Evolutionary conservation across 2,113 vertebrate species (phyloP).

Genomic region (Pedionomus torquatus): DNA sequence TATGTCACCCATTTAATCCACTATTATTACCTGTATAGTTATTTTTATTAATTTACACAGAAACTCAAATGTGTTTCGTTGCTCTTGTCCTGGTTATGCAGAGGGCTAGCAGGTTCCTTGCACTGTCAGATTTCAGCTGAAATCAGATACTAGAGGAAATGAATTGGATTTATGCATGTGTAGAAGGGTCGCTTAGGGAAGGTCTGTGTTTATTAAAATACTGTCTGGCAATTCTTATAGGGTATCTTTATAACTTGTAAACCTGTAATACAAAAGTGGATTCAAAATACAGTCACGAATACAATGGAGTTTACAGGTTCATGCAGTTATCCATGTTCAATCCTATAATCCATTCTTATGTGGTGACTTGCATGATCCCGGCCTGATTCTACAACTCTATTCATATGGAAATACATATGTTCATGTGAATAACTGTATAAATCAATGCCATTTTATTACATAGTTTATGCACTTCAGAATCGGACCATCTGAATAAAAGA

Average conservation of each 20-base stretch:
- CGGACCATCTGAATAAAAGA: not conserved
- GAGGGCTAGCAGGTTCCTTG: not conserved
- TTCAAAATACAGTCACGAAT: constrained; percentile 4
- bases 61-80: not conserved
- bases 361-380: not conserved
- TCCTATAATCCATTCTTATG: not conserved
- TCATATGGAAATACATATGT: not conserved
- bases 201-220: constrained; percentile 16
- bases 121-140: not conserved
- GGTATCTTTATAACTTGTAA: not conserved
- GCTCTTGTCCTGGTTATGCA: not conserved
- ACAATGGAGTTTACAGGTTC: not conserved
- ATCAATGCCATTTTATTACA: not conserved
- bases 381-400: not conserved
- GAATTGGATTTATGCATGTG: not conserved
- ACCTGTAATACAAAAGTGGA: not conserved
- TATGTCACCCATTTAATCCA: not conserved
- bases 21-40: not conserved
- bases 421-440: not conserved
- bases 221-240: not conserved
- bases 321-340: not conserved
- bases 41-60: not conserved
- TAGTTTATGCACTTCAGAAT: not conserved
- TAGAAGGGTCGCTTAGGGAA: not conserved
- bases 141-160: constrained; percentile 40